Evolutionary conservation across 2,797 vertebrate species (phyloP), one percentile per base, ranked within the genome.

Genomic region (Antennarius maculatus): DNA sequence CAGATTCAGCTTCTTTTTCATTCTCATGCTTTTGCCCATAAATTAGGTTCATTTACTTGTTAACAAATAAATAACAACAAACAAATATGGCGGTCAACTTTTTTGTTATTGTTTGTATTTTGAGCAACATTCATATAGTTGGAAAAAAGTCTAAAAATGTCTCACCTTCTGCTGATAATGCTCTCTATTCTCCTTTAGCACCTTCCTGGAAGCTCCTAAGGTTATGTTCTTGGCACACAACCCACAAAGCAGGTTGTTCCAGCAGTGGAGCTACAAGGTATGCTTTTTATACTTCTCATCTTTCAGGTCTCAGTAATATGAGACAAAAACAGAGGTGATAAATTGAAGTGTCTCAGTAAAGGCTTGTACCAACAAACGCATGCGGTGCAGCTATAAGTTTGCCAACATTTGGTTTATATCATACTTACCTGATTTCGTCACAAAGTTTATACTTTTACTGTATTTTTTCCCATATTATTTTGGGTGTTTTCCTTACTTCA

Each of bases 201-300:
- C 7, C 27, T 51, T 86, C 37, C n/a, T 89, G 55, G 65, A 90
- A 74, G 77, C 77, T 16, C 27, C 90, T 15, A 93, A 88, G 83
- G 77, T 94, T 13, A 58, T 93, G 53, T 87, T 92, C 48, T 67
- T 93, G 83, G 86, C 76, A 1, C 90, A 93, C 16, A 76, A 86
- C 65, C 77, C 86, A 60, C 76, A 84, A 0, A 69, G 66, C 51
- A 79, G 93, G 9, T 67, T 93, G 49, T 94, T 95, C 78, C 88
- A 84, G 13, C 89, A 93, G 76, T 94, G 93, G 93, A 90, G 88
- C 85, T 92, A 87, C 84, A 91, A 91, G 83, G 89, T 91, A 64
- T 5, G 48, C 13, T 43, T 43, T 15, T 29, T 27, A 18, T 27
- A 16, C n/a, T 27, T 31, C 45, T 55, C 8, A 16, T 46, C 11